Base-by-base conservation (phyloP, 1,140 invertebrate species). In the Drosophila takahashii region DNA sequence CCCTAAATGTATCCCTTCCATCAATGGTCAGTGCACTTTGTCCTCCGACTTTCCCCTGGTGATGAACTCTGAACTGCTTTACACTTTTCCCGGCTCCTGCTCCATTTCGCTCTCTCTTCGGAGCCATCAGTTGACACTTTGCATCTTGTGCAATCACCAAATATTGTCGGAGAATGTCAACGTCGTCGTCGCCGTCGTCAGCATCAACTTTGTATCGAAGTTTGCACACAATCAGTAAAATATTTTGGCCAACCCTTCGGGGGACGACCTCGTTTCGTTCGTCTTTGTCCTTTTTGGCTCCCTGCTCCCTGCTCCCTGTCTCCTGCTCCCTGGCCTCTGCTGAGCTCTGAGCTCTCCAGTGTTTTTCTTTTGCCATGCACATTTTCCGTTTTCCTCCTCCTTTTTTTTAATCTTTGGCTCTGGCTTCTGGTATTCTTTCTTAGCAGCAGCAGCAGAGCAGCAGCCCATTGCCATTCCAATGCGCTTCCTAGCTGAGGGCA, bases 161-260 rank as follows among this genome's bases (percentile, higher is more conserved):
- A 87, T 87, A 87, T 89, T 89, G 84, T 90, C 84, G 79, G 64
- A 81, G 67, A 69, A 86, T 81, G 81, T 86, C 81, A 84, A 77
- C 81, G 58, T 70, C 73, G 62, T 15, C 59, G 39, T 51, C 60
- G 57, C 41, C 60, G 47, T 62, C 62, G 54, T 56, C 74, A 77
- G 76, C 79, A 79, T 83, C 77, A 89, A 79, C 77, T 89, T 89
- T 89, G 85, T 89, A 89, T 89, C 79, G 84, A 89, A 90, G 84
- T 89, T 89, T 89, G 85, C 85, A 89, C 84, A 89, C 84, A 89
- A 89, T 89, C 84, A 89, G 84, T 89, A 89, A 89, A 89, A 89
- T 89, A 89, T 89, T 89, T 89, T 87, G 84, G 84, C 84, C 79
- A 83, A 83, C 79, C 84, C 87, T 90, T 71, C 67, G 69, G 84